Conservation (phyloP, 2,888 invertebrate genomes). For the Morinoia aosen region DNA sequence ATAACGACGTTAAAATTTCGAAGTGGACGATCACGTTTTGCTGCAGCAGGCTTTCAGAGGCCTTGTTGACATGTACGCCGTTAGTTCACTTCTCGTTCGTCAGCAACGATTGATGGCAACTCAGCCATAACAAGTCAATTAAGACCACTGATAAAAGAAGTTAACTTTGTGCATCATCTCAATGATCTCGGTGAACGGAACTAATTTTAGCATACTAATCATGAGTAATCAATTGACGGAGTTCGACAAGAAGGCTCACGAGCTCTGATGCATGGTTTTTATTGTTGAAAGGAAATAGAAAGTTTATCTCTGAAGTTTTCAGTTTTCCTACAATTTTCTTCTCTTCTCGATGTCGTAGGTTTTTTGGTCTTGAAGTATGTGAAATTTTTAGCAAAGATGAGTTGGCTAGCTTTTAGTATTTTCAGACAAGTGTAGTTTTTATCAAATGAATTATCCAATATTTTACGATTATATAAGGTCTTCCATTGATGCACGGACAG, state of each 20-base stretch:
- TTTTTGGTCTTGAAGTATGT: neutral
- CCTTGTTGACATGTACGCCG: neutral
- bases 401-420: neutral
- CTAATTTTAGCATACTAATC: neutral
- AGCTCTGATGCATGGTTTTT: no score
- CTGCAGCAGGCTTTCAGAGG: neutral
- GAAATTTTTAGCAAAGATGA: neutral
- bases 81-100: neutral
- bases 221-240: neutral
- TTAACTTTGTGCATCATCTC: neutral
- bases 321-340: neutral
- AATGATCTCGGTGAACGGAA: neutral
- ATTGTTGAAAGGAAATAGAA: no score
- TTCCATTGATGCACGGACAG: neutral
- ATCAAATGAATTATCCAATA: neutral
- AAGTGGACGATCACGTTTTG: constrained; percentile 2
- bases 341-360: neutral
- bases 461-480: neutral
- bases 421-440: neutral
- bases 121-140: neutral
- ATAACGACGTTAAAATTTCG: neutral
- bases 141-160: neutral
- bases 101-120: neutral
- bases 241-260: neutral
- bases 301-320: no score